Conservation (phyloP, 1,140 invertebrate genomes). For the Drosophila murphyi region DNA sequence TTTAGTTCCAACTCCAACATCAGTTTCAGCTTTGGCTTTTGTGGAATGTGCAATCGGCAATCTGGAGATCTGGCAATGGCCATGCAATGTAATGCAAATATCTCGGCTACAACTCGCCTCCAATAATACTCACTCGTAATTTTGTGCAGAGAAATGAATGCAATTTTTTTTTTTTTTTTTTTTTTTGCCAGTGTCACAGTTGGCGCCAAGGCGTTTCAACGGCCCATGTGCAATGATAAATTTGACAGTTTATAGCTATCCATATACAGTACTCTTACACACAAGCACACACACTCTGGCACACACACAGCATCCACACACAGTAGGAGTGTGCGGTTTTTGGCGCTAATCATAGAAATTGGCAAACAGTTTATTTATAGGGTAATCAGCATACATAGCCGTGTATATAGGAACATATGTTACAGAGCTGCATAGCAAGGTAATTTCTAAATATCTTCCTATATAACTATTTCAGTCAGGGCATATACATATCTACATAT, state of each 20-base stretch:
- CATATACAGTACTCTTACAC: constrained; percentile 38
- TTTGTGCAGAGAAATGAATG: constrained; percentile 74
- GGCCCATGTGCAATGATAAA: constrained; percentile 65
- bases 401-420: constrained; percentile 28
- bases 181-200: constrained; percentile 72
- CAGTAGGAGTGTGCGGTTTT: constrained; percentile 10
- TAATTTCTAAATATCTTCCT: constrained; percentile 26
- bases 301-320: neutral
- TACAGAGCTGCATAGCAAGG: constrained; percentile 48
- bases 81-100: neutral
- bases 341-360: constrained; percentile 67
- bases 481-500: neutral
- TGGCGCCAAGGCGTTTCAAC: constrained; percentile 79
- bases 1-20: constrained; percentile 16
- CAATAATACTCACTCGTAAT: constrained; percentile 58
- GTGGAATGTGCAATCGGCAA: constrained; percentile 72
- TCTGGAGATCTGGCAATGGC: constrained; percentile 34
- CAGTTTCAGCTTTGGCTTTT: constrained; percentile 14
- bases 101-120: constrained; percentile 30
- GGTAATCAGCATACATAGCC: constrained; percentile 40
- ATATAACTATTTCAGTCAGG: constrained; percentile 2
- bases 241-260: constrained; percentile 75
- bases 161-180: constrained; percentile 72
- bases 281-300: neutral
- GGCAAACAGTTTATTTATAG: constrained; percentile 71